Conservation (phyloP, 2,888 invertebrate species). For the Atethmia centrago region DNA sequence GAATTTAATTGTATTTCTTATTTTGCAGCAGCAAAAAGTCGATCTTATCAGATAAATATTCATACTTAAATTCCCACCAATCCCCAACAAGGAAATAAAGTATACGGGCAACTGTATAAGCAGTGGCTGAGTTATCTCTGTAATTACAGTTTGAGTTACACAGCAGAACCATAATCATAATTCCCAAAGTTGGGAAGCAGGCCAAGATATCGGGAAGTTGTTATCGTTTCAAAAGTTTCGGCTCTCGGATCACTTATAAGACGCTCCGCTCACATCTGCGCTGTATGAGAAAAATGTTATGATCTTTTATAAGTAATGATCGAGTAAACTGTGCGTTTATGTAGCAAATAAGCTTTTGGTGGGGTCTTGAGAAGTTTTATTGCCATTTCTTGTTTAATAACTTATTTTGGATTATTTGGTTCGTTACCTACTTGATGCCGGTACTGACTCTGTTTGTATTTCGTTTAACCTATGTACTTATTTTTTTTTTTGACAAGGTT, state of each 20-base stretch:
- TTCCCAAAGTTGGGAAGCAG: slow-evolving; percentile 69
- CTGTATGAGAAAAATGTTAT: slow-evolving; percentile 62
- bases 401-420: slow-evolving; percentile 1
- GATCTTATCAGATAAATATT: slow-evolving; percentile 9
- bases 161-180: slow-evolving; percentile 74
- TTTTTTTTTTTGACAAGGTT: neutral
- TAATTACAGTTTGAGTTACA: slow-evolving; percentile 73
- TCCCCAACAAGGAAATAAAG: slow-evolving; percentile 46
- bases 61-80: slow-evolving; percentile 22
- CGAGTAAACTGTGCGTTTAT: slow-evolving; percentile 36
- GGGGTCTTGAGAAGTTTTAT: slow-evolving; percentile 17
- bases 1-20: neutral
- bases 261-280: slow-evolving; percentile 57
- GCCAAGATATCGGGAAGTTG: slow-evolving; percentile 72
- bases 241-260: slow-evolving; percentile 63
- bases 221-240: slow-evolving; percentile 70
- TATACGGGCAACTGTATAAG: slow-evolving; percentile 64
- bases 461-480: no score
- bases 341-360: slow-evolving; percentile 32
- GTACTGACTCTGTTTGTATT: neutral
- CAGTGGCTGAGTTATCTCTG: slow-evolving; percentile 63
- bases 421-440: neutral
- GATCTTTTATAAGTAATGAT: slow-evolving; percentile 56
- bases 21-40: neutral
- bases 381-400: slow-evolving; percentile 26